phyloP scores from a whole-genome alignment of 2,797 vertebrate species.

The Pseudochirops cupreus region DNA sequence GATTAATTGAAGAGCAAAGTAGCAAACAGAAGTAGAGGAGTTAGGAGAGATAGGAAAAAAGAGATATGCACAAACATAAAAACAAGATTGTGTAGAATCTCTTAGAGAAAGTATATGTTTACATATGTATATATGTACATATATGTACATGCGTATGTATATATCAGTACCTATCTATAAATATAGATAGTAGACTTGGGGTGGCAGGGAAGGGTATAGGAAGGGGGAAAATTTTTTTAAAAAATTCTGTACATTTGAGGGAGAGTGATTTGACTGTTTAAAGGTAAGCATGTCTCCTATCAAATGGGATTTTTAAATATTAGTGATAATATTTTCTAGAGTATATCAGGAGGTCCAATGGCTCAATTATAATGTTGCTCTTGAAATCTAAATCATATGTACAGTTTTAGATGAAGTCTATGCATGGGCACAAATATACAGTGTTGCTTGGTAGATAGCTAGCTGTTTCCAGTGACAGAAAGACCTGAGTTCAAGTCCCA shows the following conservation, averaged over 20 bases:
- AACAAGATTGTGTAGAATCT: too few species aligned
- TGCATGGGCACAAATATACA: background rate
- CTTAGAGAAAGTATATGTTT: too few species aligned
- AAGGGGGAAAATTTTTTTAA: too few species aligned
- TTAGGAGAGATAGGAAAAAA: too few species aligned
- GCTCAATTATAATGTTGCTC: background rate
- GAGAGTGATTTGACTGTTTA: background rate
- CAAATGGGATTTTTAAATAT: background rate
- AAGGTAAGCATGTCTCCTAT: background rate
- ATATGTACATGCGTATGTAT: too few species aligned
- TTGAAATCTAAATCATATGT: background rate
- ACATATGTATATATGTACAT: too few species aligned
- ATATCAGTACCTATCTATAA: too few species aligned
- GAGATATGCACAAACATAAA: too few species aligned
- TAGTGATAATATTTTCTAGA: background rate
- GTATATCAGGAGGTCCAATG: background rate
- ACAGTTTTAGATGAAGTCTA: background rate
- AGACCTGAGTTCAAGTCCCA: background rate
- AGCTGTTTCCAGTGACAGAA: background rate
- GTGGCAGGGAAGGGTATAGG: too few species aligned
- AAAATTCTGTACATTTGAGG: background rate
- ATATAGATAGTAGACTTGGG: too few species aligned
- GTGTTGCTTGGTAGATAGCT: background rate
- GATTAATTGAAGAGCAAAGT: too few species aligned
- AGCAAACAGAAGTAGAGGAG: too few species aligned